Conservation (phyloP, 1,140 invertebrate species). For the Drosophila biarmipes region DNA sequence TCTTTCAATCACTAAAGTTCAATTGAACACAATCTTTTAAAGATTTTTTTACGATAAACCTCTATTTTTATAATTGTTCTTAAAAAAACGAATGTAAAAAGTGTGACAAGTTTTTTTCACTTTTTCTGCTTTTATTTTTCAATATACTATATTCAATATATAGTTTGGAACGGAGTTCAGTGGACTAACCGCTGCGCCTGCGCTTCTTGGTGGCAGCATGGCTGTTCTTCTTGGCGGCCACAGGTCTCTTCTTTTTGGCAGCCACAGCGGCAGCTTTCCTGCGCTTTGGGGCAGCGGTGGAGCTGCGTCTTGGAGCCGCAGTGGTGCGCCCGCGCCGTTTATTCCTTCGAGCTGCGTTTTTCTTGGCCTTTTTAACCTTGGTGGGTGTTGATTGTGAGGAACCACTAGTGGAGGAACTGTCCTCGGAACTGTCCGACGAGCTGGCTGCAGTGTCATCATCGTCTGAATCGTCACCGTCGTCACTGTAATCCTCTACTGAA, state of each 20-base stretch:
- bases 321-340: constrained; percentile 16
- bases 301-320: background rate
- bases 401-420: background rate
- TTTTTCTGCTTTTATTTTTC: background rate
- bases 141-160: background rate
- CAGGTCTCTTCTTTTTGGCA: constrained; percentile 6
- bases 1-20: no score
- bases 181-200: constrained; percentile 18
- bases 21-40: no score
- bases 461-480: background rate
- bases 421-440: background rate
- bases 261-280: constrained; percentile 4
- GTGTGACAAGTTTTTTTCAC: background rate
- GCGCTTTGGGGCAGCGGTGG: constrained; percentile 8
- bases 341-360: background rate
- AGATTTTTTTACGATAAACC: no score
- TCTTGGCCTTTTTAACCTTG: constrained; percentile 2
- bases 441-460: background rate
- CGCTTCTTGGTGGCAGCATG: constrained; percentile 26
- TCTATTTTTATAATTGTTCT: no score
- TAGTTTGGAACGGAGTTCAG: background rate
- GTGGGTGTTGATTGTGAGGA: background rate
- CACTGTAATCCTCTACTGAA: background rate
- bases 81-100: background rate
- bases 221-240: constrained; percentile 8